Evolutionary conservation across 2,113 vertebrate species (phyloP).

Genomic region (Epinephelus lanceolatus): DNA sequence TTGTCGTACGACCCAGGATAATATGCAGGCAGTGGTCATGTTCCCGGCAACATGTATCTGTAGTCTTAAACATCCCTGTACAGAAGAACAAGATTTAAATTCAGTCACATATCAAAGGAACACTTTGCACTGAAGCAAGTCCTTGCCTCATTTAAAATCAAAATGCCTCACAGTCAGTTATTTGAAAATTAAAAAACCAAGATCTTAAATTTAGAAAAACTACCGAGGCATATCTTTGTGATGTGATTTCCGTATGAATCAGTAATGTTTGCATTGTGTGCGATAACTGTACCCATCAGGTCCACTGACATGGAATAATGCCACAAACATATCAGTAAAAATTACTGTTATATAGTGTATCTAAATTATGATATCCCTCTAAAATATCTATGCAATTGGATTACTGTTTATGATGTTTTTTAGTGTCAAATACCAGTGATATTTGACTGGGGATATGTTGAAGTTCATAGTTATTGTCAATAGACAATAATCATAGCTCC

Average conservation of each 20-base stretch:
- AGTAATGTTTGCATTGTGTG: background rate
- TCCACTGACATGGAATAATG: background rate
- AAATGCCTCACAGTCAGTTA: constrained; percentile 17
- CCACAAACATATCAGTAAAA: no score
- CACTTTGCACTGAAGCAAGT: background rate
- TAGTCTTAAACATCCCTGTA: constrained; percentile 88
- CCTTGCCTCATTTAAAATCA: constrained; percentile 6
- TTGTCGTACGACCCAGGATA: constrained; percentile 85
- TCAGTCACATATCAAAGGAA: background rate
- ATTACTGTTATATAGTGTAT: no score
- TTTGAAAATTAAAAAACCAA: background rate
- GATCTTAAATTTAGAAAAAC: background rate
- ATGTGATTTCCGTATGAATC: background rate
- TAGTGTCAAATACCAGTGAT: background rate
- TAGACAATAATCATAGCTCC: no score
- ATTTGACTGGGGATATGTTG: background rate
- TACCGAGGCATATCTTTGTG: background rate
- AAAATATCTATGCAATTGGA: background rate
- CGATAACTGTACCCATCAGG: background rate
- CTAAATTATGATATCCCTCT: background rate
- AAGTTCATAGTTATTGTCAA: background rate
- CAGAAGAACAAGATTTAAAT: background rate
- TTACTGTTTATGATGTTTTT: background rate
- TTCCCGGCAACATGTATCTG: constrained; percentile 91
- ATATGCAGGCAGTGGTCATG: constrained; percentile 88